These are phyloP conservation scores for Temnothorax rugatulus DNA, from an alignment of 2,888 invertebrate genomes.

Conservation along the genomic window DNA sequence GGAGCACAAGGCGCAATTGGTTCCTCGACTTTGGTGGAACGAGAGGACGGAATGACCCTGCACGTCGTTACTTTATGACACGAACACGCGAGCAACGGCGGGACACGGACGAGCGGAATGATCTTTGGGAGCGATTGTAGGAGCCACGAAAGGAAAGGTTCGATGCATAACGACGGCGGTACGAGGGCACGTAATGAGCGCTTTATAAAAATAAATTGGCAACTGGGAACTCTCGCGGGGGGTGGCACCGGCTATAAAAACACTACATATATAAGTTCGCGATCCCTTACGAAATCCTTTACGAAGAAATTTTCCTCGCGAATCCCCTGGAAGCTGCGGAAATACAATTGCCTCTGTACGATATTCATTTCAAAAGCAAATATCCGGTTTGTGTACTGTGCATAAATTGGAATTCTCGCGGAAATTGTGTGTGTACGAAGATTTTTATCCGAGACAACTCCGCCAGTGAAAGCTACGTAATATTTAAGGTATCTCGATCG, in stretches of 20 bases:
- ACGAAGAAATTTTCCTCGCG: neutral
- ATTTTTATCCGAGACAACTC: neutral
- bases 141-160: slow-evolving; percentile 10
- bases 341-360: neutral
- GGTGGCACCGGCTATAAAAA: slow-evolving; percentile 28
- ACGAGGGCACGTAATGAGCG: slow-evolving; percentile 58
- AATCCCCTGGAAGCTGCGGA: neutral
- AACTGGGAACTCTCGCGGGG: slow-evolving; percentile 41
- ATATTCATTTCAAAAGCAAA: neutral
- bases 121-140: slow-evolving; percentile 21
- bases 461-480: neutral
- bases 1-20: slow-evolving; percentile 38
- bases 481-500: neutral
- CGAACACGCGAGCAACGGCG: slow-evolving; percentile 43
- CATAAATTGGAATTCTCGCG: neutral
- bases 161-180: slow-evolving; percentile 39
- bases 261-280: neutral
- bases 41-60: slow-evolving; percentile 41
- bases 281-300: too few relatives aligned
- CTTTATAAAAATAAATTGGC: slow-evolving; percentile 66
- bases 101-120: slow-evolving; percentile 38
- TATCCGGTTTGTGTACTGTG: neutral
- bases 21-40: slow-evolving; percentile 44
- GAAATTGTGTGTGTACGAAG: neutral
- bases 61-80: slow-evolving; percentile 60